Conservation (phyloP, 2,888 invertebrate genomes). For the Aporophyla nigra region DNA sequence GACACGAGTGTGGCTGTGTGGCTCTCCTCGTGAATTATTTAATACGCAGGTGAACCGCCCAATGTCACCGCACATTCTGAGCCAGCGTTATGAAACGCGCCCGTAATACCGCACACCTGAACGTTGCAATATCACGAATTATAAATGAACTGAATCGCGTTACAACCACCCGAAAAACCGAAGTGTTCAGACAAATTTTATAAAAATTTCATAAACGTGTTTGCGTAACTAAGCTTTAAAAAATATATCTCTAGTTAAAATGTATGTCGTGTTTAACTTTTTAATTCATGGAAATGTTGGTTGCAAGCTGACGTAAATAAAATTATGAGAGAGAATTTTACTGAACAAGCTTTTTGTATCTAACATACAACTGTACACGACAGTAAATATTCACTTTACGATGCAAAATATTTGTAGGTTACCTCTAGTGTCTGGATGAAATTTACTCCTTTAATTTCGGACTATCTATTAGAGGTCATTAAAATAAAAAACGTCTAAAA, state of each 20-base stretch:
- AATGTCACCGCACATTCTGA: constrained; percentile 42
- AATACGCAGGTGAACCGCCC: constrained; percentile 42
- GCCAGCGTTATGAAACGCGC: constrained; percentile 38
- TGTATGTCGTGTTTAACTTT: constrained; percentile 3
- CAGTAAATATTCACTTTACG: too few species aligned
- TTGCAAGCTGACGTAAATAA: background rate
- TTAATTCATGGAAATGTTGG: constrained; percentile 9
- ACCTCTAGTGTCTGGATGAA: background rate
- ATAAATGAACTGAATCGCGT: constrained; percentile 10
- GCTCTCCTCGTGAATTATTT: constrained; percentile 58
- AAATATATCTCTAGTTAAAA: constrained; percentile 4
- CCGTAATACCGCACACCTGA: constrained; percentile 24
- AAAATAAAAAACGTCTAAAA: background rate
- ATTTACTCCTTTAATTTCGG: background rate
- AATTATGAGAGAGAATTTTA: background rate
- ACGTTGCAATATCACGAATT: constrained; percentile 16
- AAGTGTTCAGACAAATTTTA: background rate
- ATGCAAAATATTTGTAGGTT: background rate
- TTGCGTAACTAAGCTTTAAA: background rate
- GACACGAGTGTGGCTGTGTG: constrained; percentile 46
- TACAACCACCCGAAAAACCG: background rate
- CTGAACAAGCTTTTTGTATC: background rate
- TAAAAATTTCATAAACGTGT: background rate
- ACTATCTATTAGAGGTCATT: background rate
- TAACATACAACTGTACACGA: too few species aligned